These are phyloP conservation scores for Elachura formosa DNA, from an alignment of 2,113 vertebrate genomes.

Conservation along the genomic window DNA sequence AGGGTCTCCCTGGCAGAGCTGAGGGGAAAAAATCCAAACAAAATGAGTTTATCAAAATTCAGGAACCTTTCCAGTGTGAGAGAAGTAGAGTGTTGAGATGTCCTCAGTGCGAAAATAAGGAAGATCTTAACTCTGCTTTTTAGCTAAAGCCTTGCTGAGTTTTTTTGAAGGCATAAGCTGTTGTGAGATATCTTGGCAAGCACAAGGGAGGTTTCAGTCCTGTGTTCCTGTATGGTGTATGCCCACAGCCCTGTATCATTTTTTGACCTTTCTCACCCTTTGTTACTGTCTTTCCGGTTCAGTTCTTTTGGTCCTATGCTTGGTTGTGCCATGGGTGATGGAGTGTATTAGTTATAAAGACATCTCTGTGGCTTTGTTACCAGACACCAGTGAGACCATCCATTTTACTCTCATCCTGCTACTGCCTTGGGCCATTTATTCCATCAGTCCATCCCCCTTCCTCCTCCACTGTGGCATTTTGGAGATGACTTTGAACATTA, in stretches of 20 bases:
- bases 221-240: not conserved
- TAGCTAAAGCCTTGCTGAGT: not conserved
- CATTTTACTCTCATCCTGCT: not conserved
- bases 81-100: not conserved
- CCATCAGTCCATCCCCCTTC: not conserved
- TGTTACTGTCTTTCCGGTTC: not conserved
- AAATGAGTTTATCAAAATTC: not conserved
- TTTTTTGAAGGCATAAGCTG: not conserved
- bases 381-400: not conserved
- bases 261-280: not conserved
- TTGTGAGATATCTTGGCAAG: accelerated
- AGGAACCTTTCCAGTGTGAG: not conserved
- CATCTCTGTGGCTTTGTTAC: not conserved
- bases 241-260: not conserved
- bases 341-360: not conserved
- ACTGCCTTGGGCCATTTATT: not conserved
- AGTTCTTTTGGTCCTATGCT: not conserved
- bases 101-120: not conserved
- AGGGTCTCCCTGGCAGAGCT: not conserved
- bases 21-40: not conserved
- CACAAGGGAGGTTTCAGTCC: not conserved
- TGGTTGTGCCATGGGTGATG: not conserved
- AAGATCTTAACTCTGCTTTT: not conserved
- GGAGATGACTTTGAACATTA: not conserved
- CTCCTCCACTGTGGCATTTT: not conserved